A percentile compares a stretch with the other conserved stretches of the same genome.
These are phyloP conservation scores for Pycnomerus fuliginosus DNA, from an alignment of 2,888 invertebrate genomes.

Conservation along the genomic window DNA sequence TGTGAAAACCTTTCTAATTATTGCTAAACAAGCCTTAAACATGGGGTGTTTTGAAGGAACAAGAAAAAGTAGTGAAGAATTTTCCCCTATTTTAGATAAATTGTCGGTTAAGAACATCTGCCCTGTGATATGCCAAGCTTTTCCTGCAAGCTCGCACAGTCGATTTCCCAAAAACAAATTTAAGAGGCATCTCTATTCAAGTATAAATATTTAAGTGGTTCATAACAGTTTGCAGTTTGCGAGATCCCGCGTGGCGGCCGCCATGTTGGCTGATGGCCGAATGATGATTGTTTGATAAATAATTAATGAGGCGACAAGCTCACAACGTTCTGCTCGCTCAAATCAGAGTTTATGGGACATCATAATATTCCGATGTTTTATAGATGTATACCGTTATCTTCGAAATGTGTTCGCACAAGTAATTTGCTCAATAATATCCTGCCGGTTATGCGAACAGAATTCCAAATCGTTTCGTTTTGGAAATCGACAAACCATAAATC, in stretches of 20 bases:
- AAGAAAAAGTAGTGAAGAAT: no score
- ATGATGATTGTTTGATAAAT: constrained; percentile 57
- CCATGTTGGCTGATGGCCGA: constrained; percentile 55
- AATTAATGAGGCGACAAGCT: constrained; percentile 47
- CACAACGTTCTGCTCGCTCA: constrained; percentile 47
- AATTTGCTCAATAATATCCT: constrained; percentile 48
- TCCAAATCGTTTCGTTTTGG: constrained; percentile 40
- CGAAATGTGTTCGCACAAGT: constrained; percentile 40
- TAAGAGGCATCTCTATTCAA: constrained; percentile 55
- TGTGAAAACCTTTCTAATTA: no score
- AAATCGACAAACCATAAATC: constrained; percentile 40
- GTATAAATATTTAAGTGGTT: constrained; percentile 55
- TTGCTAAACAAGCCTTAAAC: no score
- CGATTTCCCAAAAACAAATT: constrained; percentile 48
- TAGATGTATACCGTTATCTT: constrained; percentile 52
- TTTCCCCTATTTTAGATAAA: no score
- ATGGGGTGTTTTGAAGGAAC: no score
- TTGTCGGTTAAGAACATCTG: no score
- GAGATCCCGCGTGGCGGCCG: constrained; percentile 48
- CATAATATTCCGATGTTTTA: constrained; percentile 54
- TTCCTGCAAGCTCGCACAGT: no score
- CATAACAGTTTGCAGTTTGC: constrained; percentile 54
- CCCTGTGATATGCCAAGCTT: no score
- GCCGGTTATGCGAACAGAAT: constrained; percentile 43
- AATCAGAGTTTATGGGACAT: constrained; percentile 56